A percentile compares a stretch with the other conserved stretches of the same genome.
These are phyloP conservation scores for Cerceris ruficornis DNA, from an alignment of 2,888 invertebrate genomes.

Conservation along the genomic window DNA sequence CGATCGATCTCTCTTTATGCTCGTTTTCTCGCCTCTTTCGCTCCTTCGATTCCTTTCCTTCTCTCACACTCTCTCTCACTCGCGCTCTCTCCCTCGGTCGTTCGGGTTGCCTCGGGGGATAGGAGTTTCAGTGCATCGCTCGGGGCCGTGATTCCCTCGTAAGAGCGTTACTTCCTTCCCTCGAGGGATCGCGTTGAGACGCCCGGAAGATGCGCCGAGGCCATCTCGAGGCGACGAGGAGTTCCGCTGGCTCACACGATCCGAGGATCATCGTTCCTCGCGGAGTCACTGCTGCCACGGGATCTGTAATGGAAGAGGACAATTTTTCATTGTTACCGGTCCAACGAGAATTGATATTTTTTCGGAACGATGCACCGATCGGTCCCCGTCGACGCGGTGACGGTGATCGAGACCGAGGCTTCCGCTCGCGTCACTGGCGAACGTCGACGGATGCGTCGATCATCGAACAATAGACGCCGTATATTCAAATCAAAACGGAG, in stretches of 20 bases:
- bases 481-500: no score
- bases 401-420: no score
- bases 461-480: no score
- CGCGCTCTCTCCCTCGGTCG: constrained; percentile 4
- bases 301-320: constrained; percentile 45
- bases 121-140: constrained; percentile 51
- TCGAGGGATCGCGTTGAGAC: constrained; percentile 56
- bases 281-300: constrained; percentile 47
- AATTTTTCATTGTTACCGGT: background rate
- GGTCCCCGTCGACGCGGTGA: no score
- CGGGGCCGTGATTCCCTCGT: constrained; percentile 30
- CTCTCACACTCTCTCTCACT: constrained; percentile 2
- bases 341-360: background rate
- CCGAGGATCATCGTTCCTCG: constrained; percentile 54
- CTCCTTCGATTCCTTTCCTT: constrained; percentile 11
- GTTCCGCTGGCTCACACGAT: constrained; percentile 48
- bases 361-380: no score
- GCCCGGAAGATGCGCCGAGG: constrained; percentile 40
- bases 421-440: no score
- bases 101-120: constrained; percentile 12
- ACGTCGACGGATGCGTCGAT: no score
- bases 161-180: constrained; percentile 27
- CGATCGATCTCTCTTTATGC: constrained; percentile 2
- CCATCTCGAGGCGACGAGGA: constrained; percentile 55
- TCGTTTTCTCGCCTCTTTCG: background rate